Evolutionary conservation across 2,888 invertebrate species (phyloP), one percentile per base, ranked within the genome.

Genomic region (Lomographa bimaculata): DNA sequence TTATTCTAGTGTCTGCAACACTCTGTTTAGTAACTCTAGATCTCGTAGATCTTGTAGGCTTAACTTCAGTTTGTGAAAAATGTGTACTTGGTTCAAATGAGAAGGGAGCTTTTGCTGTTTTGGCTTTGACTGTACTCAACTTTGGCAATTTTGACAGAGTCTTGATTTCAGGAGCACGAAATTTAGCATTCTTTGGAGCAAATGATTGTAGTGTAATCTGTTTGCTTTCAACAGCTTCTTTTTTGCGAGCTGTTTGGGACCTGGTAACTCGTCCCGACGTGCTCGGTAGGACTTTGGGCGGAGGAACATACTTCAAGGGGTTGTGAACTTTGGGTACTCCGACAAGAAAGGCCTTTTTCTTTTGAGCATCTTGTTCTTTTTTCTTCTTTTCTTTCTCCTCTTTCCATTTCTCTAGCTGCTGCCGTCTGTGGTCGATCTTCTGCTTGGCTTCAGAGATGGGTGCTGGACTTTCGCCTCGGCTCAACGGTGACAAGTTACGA

Each of bases 151-250:
- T 75, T 1, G 8, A 21, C 2, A 30, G 2, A 5, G 8, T 24
- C 0, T 42, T 49, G 3, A 69, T 66, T 47, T 62, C 41, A 0
- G 92, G 92, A 2, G 90, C 77, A 54, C 75, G 82, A 56, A 92
- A 92, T 5, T 67, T 50, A 7, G 91, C 86, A 74, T 90, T 83
- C 35, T 63, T 64, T 0, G 92, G 91, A 5, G 91, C 92, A 73
- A 92, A 90, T 0, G 89, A 89, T 17, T 65, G 49, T 23, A 41
- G 6, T 4, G 9, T 6, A 3, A 14, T 2, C 5, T 23, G 11
- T 49, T 40, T 45, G 2, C 46, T 0, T 2, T 44, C 42, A 12
- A 48, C 50, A 1, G 10, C 20, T 11, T 55, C 50, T 10, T 54
- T 56, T n/a, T 28, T 21, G 25, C 48, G 73, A 1, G 66, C 46